Evolutionary conservation across 1,140 invertebrate genomes (phyloP).

Genomic region (Formica selysi): DNA sequence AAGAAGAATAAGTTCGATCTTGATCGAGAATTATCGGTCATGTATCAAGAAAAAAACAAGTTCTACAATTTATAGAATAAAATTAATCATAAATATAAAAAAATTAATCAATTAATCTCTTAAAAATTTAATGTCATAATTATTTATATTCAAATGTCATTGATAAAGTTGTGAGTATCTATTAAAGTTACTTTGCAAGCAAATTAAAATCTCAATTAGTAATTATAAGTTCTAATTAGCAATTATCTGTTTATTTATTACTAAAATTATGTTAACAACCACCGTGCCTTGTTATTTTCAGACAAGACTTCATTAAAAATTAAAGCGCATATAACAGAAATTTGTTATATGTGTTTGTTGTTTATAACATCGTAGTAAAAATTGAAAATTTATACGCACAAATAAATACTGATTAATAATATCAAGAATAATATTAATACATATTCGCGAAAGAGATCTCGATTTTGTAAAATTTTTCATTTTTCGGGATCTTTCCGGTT

Average conservation of each 20-base stretch:
- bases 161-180: neutral
- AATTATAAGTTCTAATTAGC: slow-evolving; percentile 34
- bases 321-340: neutral
- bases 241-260: slow-evolving; percentile 29
- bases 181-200: neutral
- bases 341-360: neutral
- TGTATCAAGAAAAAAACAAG: neutral
- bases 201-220: neutral
- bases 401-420: neutral
- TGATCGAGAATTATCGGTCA: neutral
- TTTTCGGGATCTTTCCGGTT: neutral
- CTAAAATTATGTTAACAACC: neutral
- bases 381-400: neutral
- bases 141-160: neutral
- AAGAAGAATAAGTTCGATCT: neutral
- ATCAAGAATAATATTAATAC: slow-evolving; percentile 18
- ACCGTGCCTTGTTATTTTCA: neutral
- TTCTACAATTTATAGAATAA: neutral
- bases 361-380: neutral
- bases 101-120: neutral
- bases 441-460: neutral
- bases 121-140: neutral
- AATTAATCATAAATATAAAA: neutral
- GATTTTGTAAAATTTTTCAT: neutral
- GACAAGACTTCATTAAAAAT: slow-evolving; percentile 14